phyloP scores from a whole-genome alignment of 1,140 invertebrate genomes.

The Chrysomallon squamiferum region DNA sequence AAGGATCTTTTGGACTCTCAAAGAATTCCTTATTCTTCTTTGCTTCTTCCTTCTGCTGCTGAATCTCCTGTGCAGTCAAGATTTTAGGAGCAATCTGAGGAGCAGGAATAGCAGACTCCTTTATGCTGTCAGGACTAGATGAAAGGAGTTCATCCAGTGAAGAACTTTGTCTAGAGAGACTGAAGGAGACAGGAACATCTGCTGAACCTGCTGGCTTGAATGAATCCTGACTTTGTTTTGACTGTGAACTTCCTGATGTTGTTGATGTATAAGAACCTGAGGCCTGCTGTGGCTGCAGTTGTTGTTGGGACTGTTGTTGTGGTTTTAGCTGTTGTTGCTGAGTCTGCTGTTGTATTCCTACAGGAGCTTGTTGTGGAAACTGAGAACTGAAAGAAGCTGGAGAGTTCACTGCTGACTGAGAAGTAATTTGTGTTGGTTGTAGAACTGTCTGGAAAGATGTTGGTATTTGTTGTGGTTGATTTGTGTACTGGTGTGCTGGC shows the following conservation, averaged over 20 bases:
- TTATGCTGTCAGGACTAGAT: constrained; percentile 71
- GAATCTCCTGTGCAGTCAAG: constrained; percentile 56
- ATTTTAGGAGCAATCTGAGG: constrained; percentile 44
- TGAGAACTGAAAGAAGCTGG: background rate
- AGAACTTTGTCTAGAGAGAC: constrained; percentile 38
- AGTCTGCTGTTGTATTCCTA: background rate
- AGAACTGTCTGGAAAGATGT: background rate
- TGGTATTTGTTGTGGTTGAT: constrained; percentile 6
- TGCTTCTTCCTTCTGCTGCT: constrained; percentile 60
- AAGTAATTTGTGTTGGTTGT: background rate
- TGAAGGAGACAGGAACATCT: constrained; percentile 1
- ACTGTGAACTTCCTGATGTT: background rate
- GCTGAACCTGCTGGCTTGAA: background rate
- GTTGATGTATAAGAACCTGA: background rate
- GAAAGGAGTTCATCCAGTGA: constrained; percentile 65
- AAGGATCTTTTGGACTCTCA: constrained; percentile 69
- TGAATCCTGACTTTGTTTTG: constrained; percentile 7
- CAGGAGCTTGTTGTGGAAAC: background rate
- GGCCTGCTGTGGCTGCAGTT: constrained; percentile 6
- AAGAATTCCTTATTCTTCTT: constrained; percentile 43
- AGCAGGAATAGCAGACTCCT: constrained; percentile 20
- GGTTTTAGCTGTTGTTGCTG: constrained; percentile 10
- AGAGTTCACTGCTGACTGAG: background rate
- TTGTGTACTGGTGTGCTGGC: background rate
- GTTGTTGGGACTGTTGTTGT: background rate